Evolutionary conservation across 2,888 invertebrate species (phyloP).

Genomic region (Epistrophe grossulariae): DNA sequence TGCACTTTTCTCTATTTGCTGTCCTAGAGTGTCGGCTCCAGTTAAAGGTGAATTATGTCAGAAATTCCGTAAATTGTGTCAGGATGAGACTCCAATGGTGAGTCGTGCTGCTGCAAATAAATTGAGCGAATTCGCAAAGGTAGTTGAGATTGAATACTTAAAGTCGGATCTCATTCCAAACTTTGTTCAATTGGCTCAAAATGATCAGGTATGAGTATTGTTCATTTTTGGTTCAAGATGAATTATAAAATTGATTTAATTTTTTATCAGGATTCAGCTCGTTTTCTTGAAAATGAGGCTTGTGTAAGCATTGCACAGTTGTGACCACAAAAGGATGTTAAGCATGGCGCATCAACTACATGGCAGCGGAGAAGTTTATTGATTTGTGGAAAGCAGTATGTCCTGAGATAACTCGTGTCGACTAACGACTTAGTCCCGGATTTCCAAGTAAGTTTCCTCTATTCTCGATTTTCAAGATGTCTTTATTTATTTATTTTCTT

Average conservation of each 20-base stretch:
- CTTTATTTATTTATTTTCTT: constrained; percentile 77
- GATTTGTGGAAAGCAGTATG: constrained; percentile 98
- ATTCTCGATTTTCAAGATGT: no score
- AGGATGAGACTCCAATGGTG: constrained; percentile 99
- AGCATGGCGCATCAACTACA: constrained; percentile 94
- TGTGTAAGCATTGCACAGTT: constrained; percentile 97
- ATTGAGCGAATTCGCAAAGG: constrained; percentile 98
- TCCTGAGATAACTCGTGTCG: constrained; percentile 96
- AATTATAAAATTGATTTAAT: background rate
- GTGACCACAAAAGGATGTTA: constrained; percentile 92
- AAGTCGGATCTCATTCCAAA: constrained; percentile 98
- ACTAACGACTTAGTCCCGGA: constrained; percentile 97
- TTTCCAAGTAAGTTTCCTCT: constrained; percentile 84
- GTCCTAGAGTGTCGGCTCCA: constrained; percentile 88
- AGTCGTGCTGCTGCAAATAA: constrained; percentile 98
- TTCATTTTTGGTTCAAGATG: no score
- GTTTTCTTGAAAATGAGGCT: constrained; percentile 97
- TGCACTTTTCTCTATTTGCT: constrained; percentile 94
- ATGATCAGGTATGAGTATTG: constrained; percentile 89
- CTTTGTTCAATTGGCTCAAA: constrained; percentile 97
- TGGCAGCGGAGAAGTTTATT: constrained; percentile 94
- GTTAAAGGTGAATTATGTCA: constrained; percentile 91
- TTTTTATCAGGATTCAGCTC: constrained; percentile 92
- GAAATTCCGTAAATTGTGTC: constrained; percentile 96
- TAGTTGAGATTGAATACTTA: constrained; percentile 97